phyloP scores from a whole-genome alignment of 2,797 vertebrate genomes.

The Fratercula arctica region DNA sequence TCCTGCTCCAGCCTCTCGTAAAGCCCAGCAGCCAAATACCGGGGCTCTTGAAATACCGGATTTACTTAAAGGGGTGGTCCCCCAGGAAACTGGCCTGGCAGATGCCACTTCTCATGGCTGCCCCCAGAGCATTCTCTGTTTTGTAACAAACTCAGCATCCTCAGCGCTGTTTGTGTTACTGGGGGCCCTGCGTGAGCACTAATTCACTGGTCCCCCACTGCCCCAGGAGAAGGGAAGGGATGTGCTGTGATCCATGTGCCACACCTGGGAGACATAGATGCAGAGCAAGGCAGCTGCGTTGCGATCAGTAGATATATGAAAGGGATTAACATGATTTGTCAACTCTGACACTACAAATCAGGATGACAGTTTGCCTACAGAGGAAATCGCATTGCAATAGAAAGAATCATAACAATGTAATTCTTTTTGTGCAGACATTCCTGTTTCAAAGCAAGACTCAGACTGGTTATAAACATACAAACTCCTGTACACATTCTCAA shows the following conservation, averaged over 20 bases:
- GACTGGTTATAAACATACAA: background rate
- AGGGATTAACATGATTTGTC: background rate
- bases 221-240: background rate
- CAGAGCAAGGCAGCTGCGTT: background rate
- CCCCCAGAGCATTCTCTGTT: background rate
- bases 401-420: background rate
- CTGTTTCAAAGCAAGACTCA: background rate
- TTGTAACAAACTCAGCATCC: background rate
- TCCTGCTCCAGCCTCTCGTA: background rate
- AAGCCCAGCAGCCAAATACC: background rate
- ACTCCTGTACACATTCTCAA: background rate
- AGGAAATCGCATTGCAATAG: background rate
- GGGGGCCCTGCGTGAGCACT: fast-evolving
- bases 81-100: background rate
- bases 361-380: background rate
- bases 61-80: background rate
- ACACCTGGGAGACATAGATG: background rate
- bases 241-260: background rate
- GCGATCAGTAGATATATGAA: background rate
- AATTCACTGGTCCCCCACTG: too few species aligned
- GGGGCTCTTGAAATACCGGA: background rate
- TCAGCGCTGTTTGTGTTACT: fast-evolving
- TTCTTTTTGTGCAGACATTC: background rate
- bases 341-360: background rate
- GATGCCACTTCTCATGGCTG: background rate